phyloP scores from a whole-genome alignment of 2,888 invertebrate species.

The Drosophila vallismaia region DNA sequence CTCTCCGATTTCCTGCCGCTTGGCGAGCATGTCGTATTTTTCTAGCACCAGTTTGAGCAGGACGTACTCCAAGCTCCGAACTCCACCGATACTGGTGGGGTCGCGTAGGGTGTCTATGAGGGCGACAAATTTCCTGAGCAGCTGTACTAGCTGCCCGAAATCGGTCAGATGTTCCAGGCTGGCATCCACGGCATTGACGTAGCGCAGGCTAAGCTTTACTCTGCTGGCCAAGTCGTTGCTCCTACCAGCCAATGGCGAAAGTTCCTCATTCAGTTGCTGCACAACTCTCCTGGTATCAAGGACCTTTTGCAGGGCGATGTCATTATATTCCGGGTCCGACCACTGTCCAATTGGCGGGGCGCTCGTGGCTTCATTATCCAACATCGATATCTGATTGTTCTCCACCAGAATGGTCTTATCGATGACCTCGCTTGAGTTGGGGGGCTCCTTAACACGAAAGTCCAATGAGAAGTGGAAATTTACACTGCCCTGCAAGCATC shows the following conservation, averaged over 20 bases:
- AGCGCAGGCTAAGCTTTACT: constrained; percentile 64
- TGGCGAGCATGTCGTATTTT: constrained; percentile 55
- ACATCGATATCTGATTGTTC: constrained; percentile 40
- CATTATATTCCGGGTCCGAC: constrained; percentile 50
- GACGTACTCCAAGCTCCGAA: constrained; percentile 63
- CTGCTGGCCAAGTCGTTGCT: constrained; percentile 63
- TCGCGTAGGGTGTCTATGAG: constrained; percentile 60
- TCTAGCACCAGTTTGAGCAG: constrained; percentile 67
- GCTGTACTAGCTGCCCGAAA: constrained; percentile 48
- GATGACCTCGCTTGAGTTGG: constrained; percentile 34
- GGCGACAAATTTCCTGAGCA: constrained; percentile 58
- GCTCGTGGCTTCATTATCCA: constrained; percentile 28
- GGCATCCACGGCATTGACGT: constrained; percentile 61
- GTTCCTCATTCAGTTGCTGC: constrained; percentile 58
- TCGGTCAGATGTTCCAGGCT: constrained; percentile 28
- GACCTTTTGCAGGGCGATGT: constrained; percentile 48
- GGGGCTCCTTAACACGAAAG: constrained; percentile 54
- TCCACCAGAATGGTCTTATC: constrained; percentile 55
- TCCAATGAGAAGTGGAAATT: constrained; percentile 65
- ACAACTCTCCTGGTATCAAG: constrained; percentile 45
- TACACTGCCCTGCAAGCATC: constrained; percentile 47
- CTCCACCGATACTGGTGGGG: constrained; percentile 41
- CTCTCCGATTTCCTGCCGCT: constrained; percentile 52
- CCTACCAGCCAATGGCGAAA: constrained; percentile 65
- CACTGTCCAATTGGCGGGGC: constrained; percentile 31